Evolutionary conservation across 2,888 invertebrate species (phyloP).

Genomic region (Mythimna ferrago): DNA sequence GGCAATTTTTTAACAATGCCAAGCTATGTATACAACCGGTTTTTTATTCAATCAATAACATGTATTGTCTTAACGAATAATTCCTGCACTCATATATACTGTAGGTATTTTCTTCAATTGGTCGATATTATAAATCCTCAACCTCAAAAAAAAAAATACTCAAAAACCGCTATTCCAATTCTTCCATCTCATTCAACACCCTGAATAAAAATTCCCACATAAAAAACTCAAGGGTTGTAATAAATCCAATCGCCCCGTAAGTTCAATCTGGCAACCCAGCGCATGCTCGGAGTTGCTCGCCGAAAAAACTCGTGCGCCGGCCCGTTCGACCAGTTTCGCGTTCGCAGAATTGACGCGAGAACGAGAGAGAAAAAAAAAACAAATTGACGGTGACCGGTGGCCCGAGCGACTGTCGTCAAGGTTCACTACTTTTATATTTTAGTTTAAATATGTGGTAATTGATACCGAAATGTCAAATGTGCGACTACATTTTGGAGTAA

Average conservation of each 20-base stretch:
- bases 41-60: neutral
- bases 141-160: neutral
- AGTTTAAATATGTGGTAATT: constrained; percentile 61
- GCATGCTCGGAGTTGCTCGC: constrained; percentile 74
- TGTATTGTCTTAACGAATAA: neutral
- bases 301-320: constrained; percentile 84
- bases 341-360: constrained; percentile 82
- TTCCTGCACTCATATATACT: neutral
- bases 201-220: constrained; percentile 39
- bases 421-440: constrained; percentile 82
- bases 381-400: constrained; percentile 82
- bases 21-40: neutral
- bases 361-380: constrained; percentile 77
- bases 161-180: constrained; percentile 12
- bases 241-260: constrained; percentile 56
- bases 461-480: constrained; percentile 58
- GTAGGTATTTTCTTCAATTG: neutral
- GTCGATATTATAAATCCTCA: neutral
- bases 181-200: constrained; percentile 32
- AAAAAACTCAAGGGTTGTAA: constrained; percentile 60
- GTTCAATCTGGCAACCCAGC: constrained; percentile 73
- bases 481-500: constrained; percentile 37
- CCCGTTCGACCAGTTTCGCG: constrained; percentile 85
- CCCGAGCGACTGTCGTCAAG: constrained; percentile 82
- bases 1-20: neutral